These are phyloP conservation scores for Tokudaia muenninki DNA, from an alignment of 2,797 vertebrate species.

Conservation along the genomic window DNA sequence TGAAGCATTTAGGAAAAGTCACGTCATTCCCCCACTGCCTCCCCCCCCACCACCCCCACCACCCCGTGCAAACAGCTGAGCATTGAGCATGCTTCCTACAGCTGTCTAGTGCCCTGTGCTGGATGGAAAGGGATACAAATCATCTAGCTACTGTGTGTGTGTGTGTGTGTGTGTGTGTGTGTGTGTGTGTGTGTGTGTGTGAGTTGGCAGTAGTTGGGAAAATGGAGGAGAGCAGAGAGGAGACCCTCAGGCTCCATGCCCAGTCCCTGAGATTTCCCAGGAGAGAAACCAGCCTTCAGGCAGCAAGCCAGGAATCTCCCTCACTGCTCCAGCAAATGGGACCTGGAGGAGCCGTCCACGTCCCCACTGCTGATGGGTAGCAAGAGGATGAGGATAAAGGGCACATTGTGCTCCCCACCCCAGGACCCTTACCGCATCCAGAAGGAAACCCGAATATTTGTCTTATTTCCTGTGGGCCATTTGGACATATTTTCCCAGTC, in stretches of 20 bases:
- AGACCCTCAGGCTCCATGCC: conserved; percentile 61
- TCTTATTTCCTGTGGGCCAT: conserved; percentile 69
- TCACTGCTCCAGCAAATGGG: conserved; percentile 61
- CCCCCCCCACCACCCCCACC: background rate
- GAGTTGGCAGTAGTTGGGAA: background rate
- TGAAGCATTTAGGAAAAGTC: background rate
- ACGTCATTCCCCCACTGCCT: too few species aligned
- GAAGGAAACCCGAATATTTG: conserved; percentile 73
- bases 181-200: background rate
- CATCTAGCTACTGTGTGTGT: background rate
- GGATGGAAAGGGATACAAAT: background rate
- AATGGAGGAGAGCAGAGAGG: background rate
- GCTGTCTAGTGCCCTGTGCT: background rate
- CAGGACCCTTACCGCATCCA: background rate
- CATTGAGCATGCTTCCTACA: background rate
- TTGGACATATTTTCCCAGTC: conserved; percentile 75
- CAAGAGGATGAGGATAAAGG: background rate
- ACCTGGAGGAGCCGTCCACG: conserved; percentile 58
- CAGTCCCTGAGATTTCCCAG: conserved; percentile 69
- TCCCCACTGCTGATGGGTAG: background rate
- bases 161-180: background rate
- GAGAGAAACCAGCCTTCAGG: conserved; percentile 72
- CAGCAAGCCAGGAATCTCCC: conserved; percentile 73
- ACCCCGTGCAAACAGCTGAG: background rate
- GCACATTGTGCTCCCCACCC: background rate